Base-by-base conservation (phyloP, 2,888 invertebrate genomes). In the Trissoscelio sp. region DNA sequence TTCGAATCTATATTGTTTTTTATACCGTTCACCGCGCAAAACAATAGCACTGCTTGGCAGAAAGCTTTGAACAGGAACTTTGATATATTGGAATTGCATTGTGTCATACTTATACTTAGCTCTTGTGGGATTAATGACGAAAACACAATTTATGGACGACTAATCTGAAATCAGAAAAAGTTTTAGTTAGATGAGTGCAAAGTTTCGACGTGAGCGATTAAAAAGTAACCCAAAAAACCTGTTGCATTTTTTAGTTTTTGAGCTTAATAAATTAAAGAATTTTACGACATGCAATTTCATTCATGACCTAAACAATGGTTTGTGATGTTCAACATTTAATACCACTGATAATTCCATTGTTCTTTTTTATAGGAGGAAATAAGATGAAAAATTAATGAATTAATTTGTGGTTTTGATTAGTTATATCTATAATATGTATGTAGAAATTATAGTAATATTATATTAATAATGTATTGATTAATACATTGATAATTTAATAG, bases 1-100 rank as follows among this genome's bases (percentile, higher is more conserved):
- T 53, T 79, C 67, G 18, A 74, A 67, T 74, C 62, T 53, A 79
- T 34, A 62, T 66, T 31, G 73, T 55, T 79, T 67, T 62, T 73
- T 66, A 67, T 55, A 11, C 55, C 48, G 16, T 12, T 67, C 20
- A 24, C 74, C 7, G 42, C 18, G 28, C 46, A 69, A 64, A 39
- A 70, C 31, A 80, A 58, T 42, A 70, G 20, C 24, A 66, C 20
- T 20, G 20, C 34, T 58, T 70, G 62, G 60, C 69, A 73, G 16
- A 79, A 6, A 20, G 34, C 48, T 79, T 39, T 64, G 39, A 73
- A 60, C 37, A 79, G 73, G 67, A 79, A 79, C 73, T 44, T 67
- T 79, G 48, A 55, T 69, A 62, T 69, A 62, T 55, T 28, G 39
- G 18, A 18, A 14, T 70, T 55, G 64, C 80, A 80, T 80, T 79